Evolutionary conservation across 2,113 vertebrate species (phyloP).

Genomic region (Planiliza haematocheilus): DNA sequence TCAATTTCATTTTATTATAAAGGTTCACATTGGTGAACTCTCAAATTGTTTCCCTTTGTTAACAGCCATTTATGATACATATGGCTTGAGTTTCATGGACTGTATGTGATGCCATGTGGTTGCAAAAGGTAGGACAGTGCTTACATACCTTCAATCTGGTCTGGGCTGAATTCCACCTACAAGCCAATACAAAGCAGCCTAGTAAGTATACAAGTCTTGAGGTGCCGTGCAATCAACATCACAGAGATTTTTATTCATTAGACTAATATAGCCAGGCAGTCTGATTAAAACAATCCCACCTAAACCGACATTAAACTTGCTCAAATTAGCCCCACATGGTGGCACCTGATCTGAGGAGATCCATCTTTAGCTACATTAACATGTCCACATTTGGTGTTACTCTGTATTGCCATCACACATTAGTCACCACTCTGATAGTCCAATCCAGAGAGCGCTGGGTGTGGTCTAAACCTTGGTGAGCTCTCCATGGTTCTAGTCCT

Average conservation of each 20-base stretch:
- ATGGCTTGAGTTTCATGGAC: background rate
- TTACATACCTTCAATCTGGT: constrained; percentile 84
- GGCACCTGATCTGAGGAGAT: constrained; percentile 50
- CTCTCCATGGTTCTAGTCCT: constrained; percentile 75
- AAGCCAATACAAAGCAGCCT: constrained; percentile 61
- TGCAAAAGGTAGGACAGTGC: constrained; percentile 1
- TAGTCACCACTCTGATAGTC: constrained; percentile 32
- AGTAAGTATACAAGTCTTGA: constrained; percentile 31
- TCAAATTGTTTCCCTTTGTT: background rate
- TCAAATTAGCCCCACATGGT: constrained; percentile 67
- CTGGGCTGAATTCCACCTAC: constrained; percentile 80
- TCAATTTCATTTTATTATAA: background rate
- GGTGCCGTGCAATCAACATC: background rate
- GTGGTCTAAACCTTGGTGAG: constrained; percentile 51
- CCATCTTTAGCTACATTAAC: constrained; percentile 82
- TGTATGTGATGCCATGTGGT: constrained; percentile 21
- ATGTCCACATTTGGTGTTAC: constrained; percentile 83
- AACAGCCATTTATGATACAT: background rate
- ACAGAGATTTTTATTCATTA: constrained; percentile 2
- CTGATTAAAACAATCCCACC: constrained; percentile 27
- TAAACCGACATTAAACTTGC: constrained; percentile 52
- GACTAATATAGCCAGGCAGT: background rate
- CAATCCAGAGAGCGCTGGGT: constrained; percentile 64
- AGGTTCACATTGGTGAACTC: background rate
- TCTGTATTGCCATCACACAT: constrained; percentile 29